Percentiles rank a stretch among this genome's conserved stretches.
phyloP scores from a whole-genome alignment of 2,888 invertebrate genomes.

The Microctonus hyperodae region DNA sequence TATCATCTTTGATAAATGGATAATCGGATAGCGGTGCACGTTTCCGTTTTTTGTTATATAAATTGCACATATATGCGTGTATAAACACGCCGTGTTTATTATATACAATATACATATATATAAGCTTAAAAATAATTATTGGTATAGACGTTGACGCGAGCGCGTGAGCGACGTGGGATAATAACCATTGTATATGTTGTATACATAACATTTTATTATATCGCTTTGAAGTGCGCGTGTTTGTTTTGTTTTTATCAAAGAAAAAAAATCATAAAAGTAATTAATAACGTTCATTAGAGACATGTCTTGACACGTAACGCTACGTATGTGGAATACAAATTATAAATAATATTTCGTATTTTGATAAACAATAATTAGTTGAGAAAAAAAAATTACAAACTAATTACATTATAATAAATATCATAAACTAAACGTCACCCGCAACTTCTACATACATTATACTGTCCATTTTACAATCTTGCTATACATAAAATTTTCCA shows the following conservation, averaged over 20 bases:
- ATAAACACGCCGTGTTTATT: background rate
- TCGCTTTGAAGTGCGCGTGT: constrained; percentile 35
- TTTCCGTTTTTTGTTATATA: constrained; percentile 26
- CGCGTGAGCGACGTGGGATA: constrained; percentile 51
- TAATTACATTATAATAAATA: constrained; percentile 56
- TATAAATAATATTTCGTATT: constrained; percentile 58
- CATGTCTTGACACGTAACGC: constrained; percentile 9
- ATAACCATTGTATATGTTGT: constrained; percentile 40
- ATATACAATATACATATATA: background rate
- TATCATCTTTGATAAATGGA: constrained; percentile 25
- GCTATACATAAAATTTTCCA: background rate
- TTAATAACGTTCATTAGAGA: constrained; percentile 61
- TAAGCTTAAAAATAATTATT: constrained; percentile 1
- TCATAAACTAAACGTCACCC: constrained; percentile 1
- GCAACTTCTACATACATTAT: background rate
- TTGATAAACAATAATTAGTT: constrained; percentile 51
- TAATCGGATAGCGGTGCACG: constrained; percentile 24
- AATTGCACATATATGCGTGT: background rate
- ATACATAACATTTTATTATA: constrained; percentile 16
- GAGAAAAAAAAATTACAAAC: constrained; percentile 46
- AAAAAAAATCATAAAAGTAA: constrained; percentile 62
- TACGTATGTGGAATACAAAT: constrained; percentile 39
- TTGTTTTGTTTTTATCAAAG: constrained; percentile 52
- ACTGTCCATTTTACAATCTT: constrained; percentile 39
- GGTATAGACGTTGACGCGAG: constrained; percentile 7